Evolutionary conservation across 1,140 invertebrate species (phyloP).

Genomic region (Vollenhovia emeryi): DNA sequence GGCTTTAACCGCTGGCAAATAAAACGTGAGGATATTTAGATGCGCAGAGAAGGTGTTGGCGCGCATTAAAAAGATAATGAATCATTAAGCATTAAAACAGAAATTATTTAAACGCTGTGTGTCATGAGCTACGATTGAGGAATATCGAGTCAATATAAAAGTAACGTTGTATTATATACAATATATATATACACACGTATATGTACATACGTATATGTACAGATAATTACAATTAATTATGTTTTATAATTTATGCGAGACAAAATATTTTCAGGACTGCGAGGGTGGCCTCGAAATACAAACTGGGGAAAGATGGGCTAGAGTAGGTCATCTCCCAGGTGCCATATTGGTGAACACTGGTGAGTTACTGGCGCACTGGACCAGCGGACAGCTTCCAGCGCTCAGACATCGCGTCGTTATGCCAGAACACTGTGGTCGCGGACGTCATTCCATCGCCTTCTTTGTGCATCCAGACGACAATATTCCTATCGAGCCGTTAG

Average conservation of each 20-base stretch:
- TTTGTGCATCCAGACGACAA: slow-evolving; percentile 91
- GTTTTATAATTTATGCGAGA: neutral
- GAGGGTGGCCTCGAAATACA: slow-evolving; percentile 89
- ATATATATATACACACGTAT: neutral
- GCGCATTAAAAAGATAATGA: slow-evolving; percentile 11
- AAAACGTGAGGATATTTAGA: slow-evolving; percentile 16
- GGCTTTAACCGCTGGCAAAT: neutral
- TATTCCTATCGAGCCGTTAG: slow-evolving; percentile 86
- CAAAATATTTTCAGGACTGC: slow-evolving; percentile 84
- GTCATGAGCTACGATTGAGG: neutral
- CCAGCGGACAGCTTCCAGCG: slow-evolving; percentile 89
- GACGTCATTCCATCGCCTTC: slow-evolving; percentile 90
- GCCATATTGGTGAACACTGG: slow-evolving; percentile 93
- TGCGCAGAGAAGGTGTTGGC: neutral
- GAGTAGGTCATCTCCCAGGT: slow-evolving; percentile 91
- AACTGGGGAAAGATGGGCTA: slow-evolving; percentile 89
- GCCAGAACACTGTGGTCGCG: slow-evolving; percentile 87
- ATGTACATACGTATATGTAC: neutral
- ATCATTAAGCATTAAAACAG: neutral
- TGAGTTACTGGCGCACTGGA: slow-evolving; percentile 92
- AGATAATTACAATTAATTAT: neutral
- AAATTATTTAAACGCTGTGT: neutral
- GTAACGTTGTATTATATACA: neutral
- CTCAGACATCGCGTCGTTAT: slow-evolving; percentile 91
- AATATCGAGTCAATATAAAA: slow-evolving; percentile 37